phyloP scores from a whole-genome alignment of 2,888 invertebrate genomes.

The Drosophila seclusa region DNA sequence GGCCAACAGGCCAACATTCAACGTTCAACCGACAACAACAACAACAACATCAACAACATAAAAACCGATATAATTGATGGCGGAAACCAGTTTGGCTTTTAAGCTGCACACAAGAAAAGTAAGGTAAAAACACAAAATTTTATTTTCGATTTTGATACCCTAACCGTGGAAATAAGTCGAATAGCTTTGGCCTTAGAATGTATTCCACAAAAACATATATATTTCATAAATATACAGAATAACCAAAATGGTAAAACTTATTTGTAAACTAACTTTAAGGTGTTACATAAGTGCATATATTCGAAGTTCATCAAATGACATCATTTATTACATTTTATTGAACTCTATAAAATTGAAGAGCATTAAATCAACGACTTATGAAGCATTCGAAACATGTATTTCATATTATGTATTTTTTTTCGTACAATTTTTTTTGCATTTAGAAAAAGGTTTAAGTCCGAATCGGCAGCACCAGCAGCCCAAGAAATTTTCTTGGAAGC shows the following conservation, averaged over 20 bases:
- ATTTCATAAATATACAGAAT: too few relatives aligned
- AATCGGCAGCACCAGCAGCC: constrained; percentile 26
- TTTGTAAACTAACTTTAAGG: neutral
- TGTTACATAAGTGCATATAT: neutral
- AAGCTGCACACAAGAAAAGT: constrained; percentile 65
- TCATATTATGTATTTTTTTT: constrained; percentile 11
- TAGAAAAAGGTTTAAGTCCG: constrained; percentile 37
- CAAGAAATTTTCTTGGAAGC: constrained; percentile 70
- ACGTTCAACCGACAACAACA: constrained; percentile 42
- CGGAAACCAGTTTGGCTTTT: constrained; percentile 66
- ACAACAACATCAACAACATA: constrained; percentile 24
- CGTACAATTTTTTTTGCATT: constrained; percentile 47
- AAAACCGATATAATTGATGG: constrained; percentile 64
- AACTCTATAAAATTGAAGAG: constrained; percentile 10
- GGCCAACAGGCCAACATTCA: constrained; percentile 26
- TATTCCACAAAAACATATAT: neutral
- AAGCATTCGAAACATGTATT: constrained; percentile 15
- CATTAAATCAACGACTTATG: constrained; percentile 14
- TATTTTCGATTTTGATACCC: constrained; percentile 32
- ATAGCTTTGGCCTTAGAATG: neutral
- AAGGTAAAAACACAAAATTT: constrained; percentile 52
- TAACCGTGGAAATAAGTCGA: constrained; percentile 4
- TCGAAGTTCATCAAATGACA: neutral
- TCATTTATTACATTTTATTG: too few relatives aligned
- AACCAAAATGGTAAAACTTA: neutral